Conservation (phyloP, 2,113 vertebrate genomes). For the Manacus vitellinus region DNA sequence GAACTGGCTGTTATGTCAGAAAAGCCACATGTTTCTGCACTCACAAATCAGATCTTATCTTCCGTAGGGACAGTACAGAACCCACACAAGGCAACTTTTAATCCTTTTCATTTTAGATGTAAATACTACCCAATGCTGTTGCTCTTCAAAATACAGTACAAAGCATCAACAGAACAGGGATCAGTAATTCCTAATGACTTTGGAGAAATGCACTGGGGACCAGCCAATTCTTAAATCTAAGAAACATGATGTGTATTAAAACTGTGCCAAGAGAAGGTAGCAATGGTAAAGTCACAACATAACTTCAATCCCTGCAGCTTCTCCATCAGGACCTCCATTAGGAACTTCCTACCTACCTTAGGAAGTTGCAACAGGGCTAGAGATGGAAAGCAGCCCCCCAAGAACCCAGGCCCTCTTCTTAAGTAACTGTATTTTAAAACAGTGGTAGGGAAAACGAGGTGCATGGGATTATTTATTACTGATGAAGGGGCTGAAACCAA, state of each 20-base stretch:
- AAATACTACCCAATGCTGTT: not conserved
- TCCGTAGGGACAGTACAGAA: not conserved
- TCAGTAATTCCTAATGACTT: not conserved
- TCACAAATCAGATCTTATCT: not conserved
- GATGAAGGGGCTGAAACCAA: not conserved
- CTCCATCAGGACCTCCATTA: too few species aligned
- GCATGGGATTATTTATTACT: not conserved
- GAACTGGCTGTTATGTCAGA: not conserved
- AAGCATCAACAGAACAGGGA: not conserved
- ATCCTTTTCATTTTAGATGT: not conserved
- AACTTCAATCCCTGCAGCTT: not conserved
- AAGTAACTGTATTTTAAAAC: not conserved
- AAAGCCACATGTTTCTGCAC: not conserved
- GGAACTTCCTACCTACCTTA: not conserved
- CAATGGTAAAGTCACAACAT: not conserved
- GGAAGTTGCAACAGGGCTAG: not conserved
- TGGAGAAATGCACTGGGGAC: not conserved
- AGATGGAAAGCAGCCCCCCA: not conserved
- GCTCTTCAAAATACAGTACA: not conserved
- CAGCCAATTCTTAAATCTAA: not conserved
- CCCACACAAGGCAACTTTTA: not conserved
- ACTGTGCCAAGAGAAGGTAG: not conserved
- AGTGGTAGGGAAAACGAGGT: not conserved
- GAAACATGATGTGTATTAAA: not conserved
- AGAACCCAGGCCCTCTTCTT: not conserved